phyloP scores from a whole-genome alignment of 2,888 invertebrate genomes.

The Copidosoma aretas region DNA sequence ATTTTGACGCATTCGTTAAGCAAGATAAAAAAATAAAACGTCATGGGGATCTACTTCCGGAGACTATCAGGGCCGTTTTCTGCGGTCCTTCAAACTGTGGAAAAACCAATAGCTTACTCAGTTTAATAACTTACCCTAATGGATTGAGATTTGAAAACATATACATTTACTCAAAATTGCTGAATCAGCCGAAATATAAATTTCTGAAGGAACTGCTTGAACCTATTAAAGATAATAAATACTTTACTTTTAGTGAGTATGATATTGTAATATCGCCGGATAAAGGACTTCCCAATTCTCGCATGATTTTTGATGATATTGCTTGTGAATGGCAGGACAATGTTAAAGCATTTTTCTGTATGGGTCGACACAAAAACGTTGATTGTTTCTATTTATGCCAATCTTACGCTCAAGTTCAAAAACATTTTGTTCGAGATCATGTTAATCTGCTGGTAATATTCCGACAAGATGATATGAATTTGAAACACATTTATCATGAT shows the following conservation, averaged over 20 bases:
- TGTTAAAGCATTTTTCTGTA: slow-evolving; percentile 42
- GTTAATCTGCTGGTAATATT: slow-evolving; percentile 54
- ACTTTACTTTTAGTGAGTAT: too few species aligned
- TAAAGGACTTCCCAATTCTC: slow-evolving; percentile 28
- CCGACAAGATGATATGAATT: slow-evolving; percentile 55
- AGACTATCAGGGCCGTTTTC: slow-evolving; percentile 10
- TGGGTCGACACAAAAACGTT: slow-evolving; percentile 45
- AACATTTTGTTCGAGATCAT: slow-evolving; percentile 49
- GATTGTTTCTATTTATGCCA: slow-evolving; percentile 38
- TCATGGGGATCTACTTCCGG: too few species aligned
- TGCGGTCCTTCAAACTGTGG: slow-evolving; percentile 10
- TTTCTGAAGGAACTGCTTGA: too few species aligned
- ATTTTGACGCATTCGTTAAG: slow-evolving; percentile 48
- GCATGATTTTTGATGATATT: slow-evolving; percentile 60
- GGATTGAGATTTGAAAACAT: slow-evolving; percentile 1
- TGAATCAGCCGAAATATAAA: slow-evolving; percentile 21
- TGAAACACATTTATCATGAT: slow-evolving; percentile 50
- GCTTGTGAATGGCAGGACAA: slow-evolving; percentile 48
- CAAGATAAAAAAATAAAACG: too few species aligned
- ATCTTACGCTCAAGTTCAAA: slow-evolving; percentile 3
- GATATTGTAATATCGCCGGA: slow-evolving; percentile 27
- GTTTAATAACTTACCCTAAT: background rate
- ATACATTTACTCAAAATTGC: slow-evolving; percentile 11
- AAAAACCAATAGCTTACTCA: background rate
- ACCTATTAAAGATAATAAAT: too few species aligned